Percentiles rank a stretch among this genome's conserved stretches.
Evolutionary conservation across 2,888 invertebrate species (phyloP).

Genomic region (Spisula solida): DNA sequence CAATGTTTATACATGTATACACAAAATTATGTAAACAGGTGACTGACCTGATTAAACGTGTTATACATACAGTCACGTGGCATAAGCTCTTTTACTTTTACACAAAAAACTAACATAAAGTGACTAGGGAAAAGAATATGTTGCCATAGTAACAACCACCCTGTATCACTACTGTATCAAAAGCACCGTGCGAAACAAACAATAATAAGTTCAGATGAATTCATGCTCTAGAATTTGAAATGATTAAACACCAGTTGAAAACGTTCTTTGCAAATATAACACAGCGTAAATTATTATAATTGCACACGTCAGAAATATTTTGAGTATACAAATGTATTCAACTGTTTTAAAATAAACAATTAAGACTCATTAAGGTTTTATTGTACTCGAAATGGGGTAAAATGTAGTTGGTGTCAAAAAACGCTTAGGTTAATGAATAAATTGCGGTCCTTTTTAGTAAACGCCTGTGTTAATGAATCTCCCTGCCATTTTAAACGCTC

Average conservation of each 20-base stretch:
- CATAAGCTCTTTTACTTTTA: conserved; percentile 21
- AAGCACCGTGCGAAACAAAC: conserved; percentile 38
- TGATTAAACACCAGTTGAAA: too few species aligned
- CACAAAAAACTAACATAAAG: not conserved
- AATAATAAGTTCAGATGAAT: conserved; percentile 1
- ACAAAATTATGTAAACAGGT: too few species aligned
- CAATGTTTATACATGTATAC: too few species aligned
- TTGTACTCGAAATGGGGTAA: not conserved
- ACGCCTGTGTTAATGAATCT: conserved; percentile 34
- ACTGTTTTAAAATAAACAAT: too few species aligned
- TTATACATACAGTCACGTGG: not conserved
- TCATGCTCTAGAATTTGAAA: not conserved
- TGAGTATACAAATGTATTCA: too few species aligned
- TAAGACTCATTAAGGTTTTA: too few species aligned
- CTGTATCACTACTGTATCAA: conserved; percentile 35
- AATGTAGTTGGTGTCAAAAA: conserved; percentile 1
- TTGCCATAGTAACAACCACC: conserved; percentile 46
- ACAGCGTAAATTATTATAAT: too few species aligned
- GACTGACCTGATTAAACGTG: too few species aligned
- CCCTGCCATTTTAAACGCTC: conserved; percentile 59
- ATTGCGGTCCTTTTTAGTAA: conserved; percentile 5
- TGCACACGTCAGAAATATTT: too few species aligned
- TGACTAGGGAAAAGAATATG: conserved; percentile 39
- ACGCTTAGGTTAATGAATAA: conserved; percentile 3
- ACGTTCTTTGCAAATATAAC: too few species aligned